A percentile compares a stretch with the other conserved stretches of the same genome.
phyloP scores from a whole-genome alignment of 2,113 vertebrate genomes.

The Scalopus aquaticus region DNA sequence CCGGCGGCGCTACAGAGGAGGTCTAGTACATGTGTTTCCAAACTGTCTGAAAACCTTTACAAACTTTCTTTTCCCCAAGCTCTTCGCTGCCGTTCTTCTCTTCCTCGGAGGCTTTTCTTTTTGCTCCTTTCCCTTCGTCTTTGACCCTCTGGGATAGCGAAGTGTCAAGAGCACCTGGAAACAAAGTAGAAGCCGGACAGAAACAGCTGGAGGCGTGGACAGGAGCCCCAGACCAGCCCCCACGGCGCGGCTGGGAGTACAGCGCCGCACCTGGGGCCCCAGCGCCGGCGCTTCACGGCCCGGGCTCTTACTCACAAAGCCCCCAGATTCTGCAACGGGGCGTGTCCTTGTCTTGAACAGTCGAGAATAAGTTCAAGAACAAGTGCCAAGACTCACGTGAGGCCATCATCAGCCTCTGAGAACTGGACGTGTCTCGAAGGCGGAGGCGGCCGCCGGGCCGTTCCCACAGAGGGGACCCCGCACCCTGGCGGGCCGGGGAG shows the following conservation, averaged over 20 bases:
- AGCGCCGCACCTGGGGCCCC: no score
- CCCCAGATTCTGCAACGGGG: neutral
- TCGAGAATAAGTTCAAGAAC: neutral
- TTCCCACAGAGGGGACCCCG: fast-evolving
- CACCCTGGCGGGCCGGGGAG: no score
- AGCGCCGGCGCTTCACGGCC: no score
- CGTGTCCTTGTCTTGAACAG: neutral
- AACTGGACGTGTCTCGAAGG: neutral
- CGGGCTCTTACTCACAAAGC: neutral
- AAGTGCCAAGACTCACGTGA: neutral
- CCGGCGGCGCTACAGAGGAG: neutral
- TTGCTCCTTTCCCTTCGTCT: slow-evolving; percentile 83
- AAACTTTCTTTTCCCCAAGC: slow-evolving; percentile 97
- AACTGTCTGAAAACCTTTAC: slow-evolving; percentile 99
- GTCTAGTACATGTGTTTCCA: slow-evolving; percentile 86
- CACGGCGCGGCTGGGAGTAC: no score
- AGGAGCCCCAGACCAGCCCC: neutral
- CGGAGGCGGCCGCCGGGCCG: fast-evolving
- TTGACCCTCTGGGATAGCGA: slow-evolving; percentile 69
- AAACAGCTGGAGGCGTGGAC: neutral
- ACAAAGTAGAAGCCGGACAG: slow-evolving; percentile 34
- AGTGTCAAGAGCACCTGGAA: slow-evolving; percentile 78
- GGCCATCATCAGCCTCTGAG: neutral
- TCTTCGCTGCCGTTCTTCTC: slow-evolving; percentile 86
- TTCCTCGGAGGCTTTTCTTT: slow-evolving; percentile 86